phyloP scores from a whole-genome alignment of 1,140 invertebrate species.

The Macrostomum lignano region DNA sequence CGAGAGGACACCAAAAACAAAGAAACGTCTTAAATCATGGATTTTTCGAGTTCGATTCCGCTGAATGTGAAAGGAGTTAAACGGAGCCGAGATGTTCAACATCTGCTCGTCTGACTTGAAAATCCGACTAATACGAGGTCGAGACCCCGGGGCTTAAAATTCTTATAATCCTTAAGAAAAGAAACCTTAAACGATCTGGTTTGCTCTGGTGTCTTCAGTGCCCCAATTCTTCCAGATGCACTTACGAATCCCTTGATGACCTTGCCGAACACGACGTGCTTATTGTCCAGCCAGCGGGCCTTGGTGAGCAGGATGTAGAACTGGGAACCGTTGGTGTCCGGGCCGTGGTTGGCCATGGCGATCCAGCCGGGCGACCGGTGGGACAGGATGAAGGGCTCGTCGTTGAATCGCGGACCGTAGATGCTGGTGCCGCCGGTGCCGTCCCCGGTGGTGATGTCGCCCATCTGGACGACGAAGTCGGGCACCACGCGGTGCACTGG shows the following conservation, averaged over 20 bases:
- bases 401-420: conserved; percentile 54
- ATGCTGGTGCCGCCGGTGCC: conserved; percentile 44
- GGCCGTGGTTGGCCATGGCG: conserved; percentile 90
- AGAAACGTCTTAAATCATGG: no score
- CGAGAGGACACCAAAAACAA: no score
- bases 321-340: conserved; percentile 84
- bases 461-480: conserved; percentile 28
- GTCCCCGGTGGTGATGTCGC: conserved; percentile 25
- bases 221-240: no score
- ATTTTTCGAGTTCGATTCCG: no score
- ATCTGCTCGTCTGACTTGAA: no score
- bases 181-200: no score
- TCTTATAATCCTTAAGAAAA: no score
- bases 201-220: no score
- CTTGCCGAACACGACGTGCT: conserved; percentile 92
- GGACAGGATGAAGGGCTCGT: conserved; percentile 54
- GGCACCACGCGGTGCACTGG: conserved; percentile 33
- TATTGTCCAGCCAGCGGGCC: conserved; percentile 74
- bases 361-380: conserved; percentile 37
- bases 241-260: conserved; percentile 85
- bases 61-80: no score
- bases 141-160: no score
- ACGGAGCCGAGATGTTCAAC: no score
- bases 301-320: conserved; percentile 44
- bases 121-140: no score